Evolutionary conservation across 2,888 invertebrate genomes (phyloP).

Genomic region (Nomada hirtipes): DNA sequence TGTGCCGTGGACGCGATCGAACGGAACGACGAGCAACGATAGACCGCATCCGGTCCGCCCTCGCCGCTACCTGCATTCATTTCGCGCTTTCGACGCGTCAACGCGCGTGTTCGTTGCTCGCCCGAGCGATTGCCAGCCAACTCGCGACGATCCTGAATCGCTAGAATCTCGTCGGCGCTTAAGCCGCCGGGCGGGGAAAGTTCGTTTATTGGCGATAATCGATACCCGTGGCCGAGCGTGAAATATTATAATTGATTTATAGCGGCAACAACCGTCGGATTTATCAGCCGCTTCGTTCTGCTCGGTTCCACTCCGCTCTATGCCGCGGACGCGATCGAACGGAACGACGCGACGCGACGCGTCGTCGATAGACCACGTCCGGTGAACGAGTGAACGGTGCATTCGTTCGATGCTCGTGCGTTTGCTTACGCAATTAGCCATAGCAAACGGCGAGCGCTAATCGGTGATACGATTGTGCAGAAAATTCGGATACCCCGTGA

Average conservation of each 20-base stretch:
- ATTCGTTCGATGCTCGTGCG: constrained; percentile 62
- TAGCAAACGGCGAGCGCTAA: constrained; percentile 1
- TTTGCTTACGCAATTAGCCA: constrained; percentile 63
- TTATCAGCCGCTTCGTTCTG: constrained; percentile 77
- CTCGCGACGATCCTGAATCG: constrained; percentile 7
- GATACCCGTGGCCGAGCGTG: constrained; percentile 83
- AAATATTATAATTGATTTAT: constrained; percentile 85
- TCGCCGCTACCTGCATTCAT: constrained; percentile 45
- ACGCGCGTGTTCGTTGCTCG: constrained; percentile 12
- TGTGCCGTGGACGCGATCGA: constrained; percentile 51
- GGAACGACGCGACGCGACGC: constrained; percentile 66
- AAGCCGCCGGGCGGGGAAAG: constrained; percentile 31
- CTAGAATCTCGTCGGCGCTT: constrained; percentile 28
- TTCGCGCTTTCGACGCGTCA: constrained; percentile 47
- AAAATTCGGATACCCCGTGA: not conserved
- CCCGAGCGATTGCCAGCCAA: not conserved
- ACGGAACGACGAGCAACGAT: constrained; percentile 58
- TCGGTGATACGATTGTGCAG: too few relatives aligned
- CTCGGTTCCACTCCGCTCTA: constrained; percentile 57
- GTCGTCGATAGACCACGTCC: constrained; percentile 59
- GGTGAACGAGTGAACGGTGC: constrained; percentile 62
- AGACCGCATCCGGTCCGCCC: constrained; percentile 56
- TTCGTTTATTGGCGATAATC: constrained; percentile 81
- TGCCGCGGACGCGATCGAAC: constrained; percentile 69
- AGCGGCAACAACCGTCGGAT: constrained; percentile 76